Evolutionary conservation across 2,797 vertebrate species (phyloP), one percentile per base, ranked within the genome.

Genomic region (Cercopithecus hamlyni): DNA sequence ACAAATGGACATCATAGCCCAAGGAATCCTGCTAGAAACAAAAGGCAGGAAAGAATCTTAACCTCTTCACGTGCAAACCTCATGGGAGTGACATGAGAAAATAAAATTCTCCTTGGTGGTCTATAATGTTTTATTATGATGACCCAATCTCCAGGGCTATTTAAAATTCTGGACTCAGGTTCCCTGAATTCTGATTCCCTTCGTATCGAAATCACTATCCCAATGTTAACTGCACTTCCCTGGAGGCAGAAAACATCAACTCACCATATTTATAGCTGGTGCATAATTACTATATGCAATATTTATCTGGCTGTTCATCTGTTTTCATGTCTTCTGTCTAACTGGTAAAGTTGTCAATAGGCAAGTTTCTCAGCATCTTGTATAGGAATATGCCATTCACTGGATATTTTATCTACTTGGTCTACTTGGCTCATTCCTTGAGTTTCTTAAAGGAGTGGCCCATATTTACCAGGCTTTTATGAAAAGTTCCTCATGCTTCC

Each of bases 281-380:
- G 73, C 93, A 88, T 97, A 96, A 97, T 97, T 97, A 95, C 88
- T 96, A 39, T 87, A 97, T 96, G 96, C 85, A 98, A 96, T 98
- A 84, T 94, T 98, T 98, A 97, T 97, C 93, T 84, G 41, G 45
- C 89, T 97, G 95, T 90, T 97, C 93, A 89, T 97, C 87, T 94
- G 81, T 93, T 96, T 95, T 88, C 30, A 0, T 82, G 48, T 95
- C 90, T 97, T 97, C 96, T 94, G 90, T 97, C 88, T 95, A 64
- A 45, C 85, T 85, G 52, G 43, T 72, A 57, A 89, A 67, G 87
- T 4, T 96, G 73, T 90, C 95, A 90, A 81, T 70, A 96, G 88
- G 61, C 58, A 92, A 33, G 55, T 86, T 87, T 92, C 94, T 92
- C 24, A 55, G 41, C 24, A 33, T 55, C 85, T 86, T 97, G 11